Base-by-base conservation (phyloP, 2,113 vertebrate species). In the Trichomycterus rosablanca region DNA sequence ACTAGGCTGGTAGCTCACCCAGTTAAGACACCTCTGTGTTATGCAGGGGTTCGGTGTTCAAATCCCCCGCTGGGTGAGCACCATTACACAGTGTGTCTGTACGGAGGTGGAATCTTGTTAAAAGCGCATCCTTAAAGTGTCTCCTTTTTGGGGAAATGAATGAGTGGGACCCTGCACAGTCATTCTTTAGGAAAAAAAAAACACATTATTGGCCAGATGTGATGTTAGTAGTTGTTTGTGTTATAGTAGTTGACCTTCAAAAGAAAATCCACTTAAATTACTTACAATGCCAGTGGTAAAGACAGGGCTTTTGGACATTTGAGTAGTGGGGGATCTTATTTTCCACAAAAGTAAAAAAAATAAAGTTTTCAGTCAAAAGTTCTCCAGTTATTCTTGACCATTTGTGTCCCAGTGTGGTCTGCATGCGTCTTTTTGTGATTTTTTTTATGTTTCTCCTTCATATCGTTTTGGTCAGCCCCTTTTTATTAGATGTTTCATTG, bases 401-500 rank as follows among this genome's bases (percentile, higher is more conserved):
- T 30, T 30, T 30, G 26, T 3, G 26, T 30, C 28, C 40, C 49
- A 28, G 24, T 43, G 22, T 68, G 42, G 63, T 60, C 12, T 57
- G 61, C 59, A 57, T 61, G 42, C 12, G 39, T 24, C 39, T 19
- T 39, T 64, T 18, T 11, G 35, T 42, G n/a, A 10, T 30, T 35
- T 14, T 50, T 39, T 46, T 58, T 40, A 26, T 23, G 7, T 20
- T 22, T 49, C 40, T 70, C 65, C 45, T 45, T 11, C 16, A 60
- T 42, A 52, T 50, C 28, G 60, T 61, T 70, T 28, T 24, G 64
- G 50, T 3, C 12, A 5, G 66, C 68, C 66, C 49, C 39, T 73
- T 72, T 78, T 66, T 76, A 53, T 73, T 77, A 78, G 74, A 66
- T 82, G 76, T 76, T 67, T 80, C 72, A 75, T 35, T 81, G 18